A percentile compares a stretch with the other conserved stretches of the same genome.
Evolutionary conservation across 2,113 vertebrate genomes (phyloP).

Genomic region (Arvicanthis niloticus): DNA sequence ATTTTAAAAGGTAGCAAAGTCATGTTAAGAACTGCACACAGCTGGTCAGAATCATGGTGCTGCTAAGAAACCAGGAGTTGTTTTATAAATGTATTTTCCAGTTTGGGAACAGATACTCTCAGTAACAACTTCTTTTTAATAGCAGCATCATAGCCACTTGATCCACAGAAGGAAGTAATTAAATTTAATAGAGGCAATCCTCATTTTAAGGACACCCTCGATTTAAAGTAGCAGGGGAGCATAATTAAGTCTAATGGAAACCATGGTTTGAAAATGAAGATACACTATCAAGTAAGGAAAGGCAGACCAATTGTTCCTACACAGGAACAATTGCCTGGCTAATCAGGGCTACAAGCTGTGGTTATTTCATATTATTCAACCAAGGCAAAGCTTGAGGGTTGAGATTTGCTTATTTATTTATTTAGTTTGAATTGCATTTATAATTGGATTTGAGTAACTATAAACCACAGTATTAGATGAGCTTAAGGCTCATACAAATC

Average conservation of each 20-base stretch:
- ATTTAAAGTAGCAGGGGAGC: conserved; percentile 59
- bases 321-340: not conserved
- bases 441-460: conserved; percentile 3
- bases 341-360: not conserved
- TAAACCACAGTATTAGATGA: not conserved
- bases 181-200: conserved; percentile 53
- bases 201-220: conserved; percentile 53
- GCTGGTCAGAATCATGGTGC: not conserved
- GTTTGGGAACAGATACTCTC: not conserved
- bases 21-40: not conserved
- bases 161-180: conserved; percentile 65
- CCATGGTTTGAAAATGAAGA: not conserved
- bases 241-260: conserved; percentile 58
- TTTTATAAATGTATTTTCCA: not conserved
- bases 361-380: not conserved
- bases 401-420: conserved; percentile 28
- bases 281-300: not conserved
- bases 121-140: not conserved
- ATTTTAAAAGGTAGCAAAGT: not conserved
- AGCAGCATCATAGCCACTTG: conserved; percentile 31
- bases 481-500: not conserved
- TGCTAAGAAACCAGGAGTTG: not conserved
- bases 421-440: not conserved
- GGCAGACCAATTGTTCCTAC: not conserved
- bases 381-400: not conserved